Conservation (phyloP, 2,888 invertebrate species). For the Macroteleia sp. region DNA sequence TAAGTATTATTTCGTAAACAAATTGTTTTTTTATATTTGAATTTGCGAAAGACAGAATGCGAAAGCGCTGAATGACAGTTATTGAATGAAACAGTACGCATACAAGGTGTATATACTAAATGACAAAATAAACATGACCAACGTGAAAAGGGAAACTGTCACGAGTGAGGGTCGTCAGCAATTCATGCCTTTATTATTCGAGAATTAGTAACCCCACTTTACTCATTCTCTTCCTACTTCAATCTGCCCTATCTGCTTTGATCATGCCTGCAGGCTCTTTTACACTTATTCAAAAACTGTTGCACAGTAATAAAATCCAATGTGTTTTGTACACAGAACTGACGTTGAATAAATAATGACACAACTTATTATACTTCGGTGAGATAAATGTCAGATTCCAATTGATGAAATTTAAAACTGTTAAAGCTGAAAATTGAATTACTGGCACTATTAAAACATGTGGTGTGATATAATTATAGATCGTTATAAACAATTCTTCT, state of each 20-base stretch:
- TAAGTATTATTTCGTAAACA: too few species aligned
- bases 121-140: slow-evolving; percentile 75
- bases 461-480: too few species aligned
- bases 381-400: slow-evolving; percentile 12
- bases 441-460: too few species aligned
- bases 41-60: slow-evolving; percentile 1
- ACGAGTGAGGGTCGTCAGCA: slow-evolving; percentile 66
- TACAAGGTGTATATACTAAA: slow-evolving; percentile 49
- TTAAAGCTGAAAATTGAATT: too few species aligned
- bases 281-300: slow-evolving; percentile 60
- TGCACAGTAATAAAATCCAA: slow-evolving; percentile 53
- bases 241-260: slow-evolving; percentile 60
- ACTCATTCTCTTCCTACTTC: slow-evolving; percentile 68
- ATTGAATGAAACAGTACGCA: slow-evolving; percentile 23
- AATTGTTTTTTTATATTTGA: too few species aligned
- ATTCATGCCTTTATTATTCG: slow-evolving; percentile 82
- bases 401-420: too few species aligned
- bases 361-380: slow-evolving; percentile 34
- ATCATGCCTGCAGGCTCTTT: slow-evolving; percentile 60
- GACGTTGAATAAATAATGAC: slow-evolving; percentile 39
- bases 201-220: slow-evolving; percentile 83
- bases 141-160: slow-evolving; percentile 66
- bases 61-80: slow-evolving; percentile 29
- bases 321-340: slow-evolving; percentile 23
- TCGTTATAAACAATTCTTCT: too few species aligned